Base-by-base conservation (phyloP, 2,888 invertebrate genomes). In the Lumbricus terrestris region DNA sequence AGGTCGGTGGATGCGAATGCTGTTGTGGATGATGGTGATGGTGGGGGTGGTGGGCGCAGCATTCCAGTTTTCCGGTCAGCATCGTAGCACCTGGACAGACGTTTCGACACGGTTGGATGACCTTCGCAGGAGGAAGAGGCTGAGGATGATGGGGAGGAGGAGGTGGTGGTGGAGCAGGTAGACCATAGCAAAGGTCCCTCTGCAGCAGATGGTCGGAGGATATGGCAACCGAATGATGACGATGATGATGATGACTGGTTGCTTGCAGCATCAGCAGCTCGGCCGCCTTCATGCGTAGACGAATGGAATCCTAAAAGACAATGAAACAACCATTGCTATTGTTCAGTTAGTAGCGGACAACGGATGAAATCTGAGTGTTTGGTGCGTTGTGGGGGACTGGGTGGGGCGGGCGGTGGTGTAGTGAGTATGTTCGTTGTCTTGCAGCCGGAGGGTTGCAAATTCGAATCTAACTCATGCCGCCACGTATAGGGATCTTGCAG, bases 131-230 rank as follows among this genome's bases (percentile, higher is more conserved):
- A 69, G 69, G n/a, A 0, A 13, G 69, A 69, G 69, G 69, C 5
- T 5, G 47, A 20, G 47, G 47, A 47, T 18, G 34, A 16, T 6
- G 33, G 33, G 83, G 33, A 16, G 83, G 82, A 29, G 16, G 82
- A 29, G 18, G 82, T 8, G 82, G 82, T 29, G 82, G 82, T 29
- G 82, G 85, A 6, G 37, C 37, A 35, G 85, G 34, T 37, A 85
- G 85, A 85, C 85, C 85, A 35, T 85, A 85, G n/a, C 85, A 85
- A 20, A 85, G 85, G 85, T 85, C 37, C 35, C 34, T 37, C 85
- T 4, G 85, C 23, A 85, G 33, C 34, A 35, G 85, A 16, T 37
- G 37, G n/a, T 85, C 85, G 15, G 85, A 37, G 34, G 85, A 35
- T 1, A 85, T 5, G 34, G 85, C 35, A 35, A 85, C 37, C 85